Conservation (phyloP, 2,888 invertebrate genomes). For the Strigamia transsilvanica region DNA sequence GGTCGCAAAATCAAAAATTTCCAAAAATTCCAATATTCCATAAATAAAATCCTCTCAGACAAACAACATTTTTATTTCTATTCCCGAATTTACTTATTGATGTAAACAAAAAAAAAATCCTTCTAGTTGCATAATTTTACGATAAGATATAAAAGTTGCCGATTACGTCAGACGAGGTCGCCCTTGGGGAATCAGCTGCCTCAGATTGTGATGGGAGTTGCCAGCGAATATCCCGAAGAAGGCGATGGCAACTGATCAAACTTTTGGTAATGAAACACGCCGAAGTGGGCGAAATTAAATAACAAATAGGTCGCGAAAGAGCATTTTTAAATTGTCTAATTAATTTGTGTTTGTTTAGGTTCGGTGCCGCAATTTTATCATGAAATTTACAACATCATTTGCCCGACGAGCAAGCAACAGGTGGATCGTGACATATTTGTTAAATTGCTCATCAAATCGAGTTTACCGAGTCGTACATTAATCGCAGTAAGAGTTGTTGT, state of each 20-base stretch:
- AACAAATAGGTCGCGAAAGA: no score
- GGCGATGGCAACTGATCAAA: not conserved
- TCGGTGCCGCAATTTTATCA: constrained; percentile 64
- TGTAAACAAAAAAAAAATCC: no score
- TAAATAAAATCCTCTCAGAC: no score
- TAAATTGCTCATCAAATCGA: constrained; percentile 63
- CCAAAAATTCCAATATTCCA: no score
- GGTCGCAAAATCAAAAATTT: no score
- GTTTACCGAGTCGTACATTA: constrained; percentile 62
- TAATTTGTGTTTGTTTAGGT: constrained; percentile 59
- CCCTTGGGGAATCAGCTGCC: not conserved
- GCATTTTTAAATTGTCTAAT: not conserved
- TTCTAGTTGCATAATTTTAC: no score
- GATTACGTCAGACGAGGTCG: not conserved
- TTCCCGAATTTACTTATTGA: no score
- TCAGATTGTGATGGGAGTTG: not conserved
- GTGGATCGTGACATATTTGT: constrained; percentile 65
- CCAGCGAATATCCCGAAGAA: not conserved
- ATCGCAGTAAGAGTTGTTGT: not conserved
- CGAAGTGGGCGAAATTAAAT: not conserved
- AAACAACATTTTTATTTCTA: no score
- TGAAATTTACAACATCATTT: constrained; percentile 65
- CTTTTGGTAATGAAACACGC: not conserved
- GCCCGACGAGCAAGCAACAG: constrained; percentile 63
- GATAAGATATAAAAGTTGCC: not conserved